Conservation (phyloP, 2,113 vertebrate species). For the Eurypyga helias region DNA sequence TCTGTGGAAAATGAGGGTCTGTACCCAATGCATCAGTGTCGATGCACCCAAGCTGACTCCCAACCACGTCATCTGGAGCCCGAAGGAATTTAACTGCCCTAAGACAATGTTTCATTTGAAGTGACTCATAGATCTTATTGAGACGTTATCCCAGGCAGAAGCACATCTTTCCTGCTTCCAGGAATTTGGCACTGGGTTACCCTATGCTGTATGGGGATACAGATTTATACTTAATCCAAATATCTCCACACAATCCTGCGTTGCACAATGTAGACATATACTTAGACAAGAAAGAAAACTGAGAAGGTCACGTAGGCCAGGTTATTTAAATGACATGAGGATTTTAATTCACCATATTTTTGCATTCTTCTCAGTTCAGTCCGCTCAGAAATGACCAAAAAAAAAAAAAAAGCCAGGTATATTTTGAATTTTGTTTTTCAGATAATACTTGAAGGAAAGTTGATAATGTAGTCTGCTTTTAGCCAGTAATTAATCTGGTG, state of each 20-base stretch:
- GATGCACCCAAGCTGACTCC: not conserved
- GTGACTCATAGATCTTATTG: not conserved
- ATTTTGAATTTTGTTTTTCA: not conserved
- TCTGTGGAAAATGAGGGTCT: not conserved
- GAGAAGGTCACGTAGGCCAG: not conserved
- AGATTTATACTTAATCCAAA: not conserved
- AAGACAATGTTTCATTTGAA: not conserved
- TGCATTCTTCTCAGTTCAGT: not conserved
- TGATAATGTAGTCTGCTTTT: not conserved
- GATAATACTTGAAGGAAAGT: not conserved
- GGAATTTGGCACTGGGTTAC: not conserved
- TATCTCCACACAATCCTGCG: not conserved
- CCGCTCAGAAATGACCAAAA: not conserved
- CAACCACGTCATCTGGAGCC: not conserved
- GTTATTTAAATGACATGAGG: not conserved
- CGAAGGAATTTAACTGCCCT: not conserved
- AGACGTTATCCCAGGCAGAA: not conserved
- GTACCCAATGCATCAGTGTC: not conserved
- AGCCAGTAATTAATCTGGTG: not conserved
- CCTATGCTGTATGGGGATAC: not conserved
- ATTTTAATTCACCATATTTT: not conserved
- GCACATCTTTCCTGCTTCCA: not conserved
- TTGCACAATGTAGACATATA: not conserved
- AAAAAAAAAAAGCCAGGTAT: not conserved
- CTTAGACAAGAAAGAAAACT: not conserved